Conservation (phyloP, 2,888 invertebrate genomes). For the Brenthis daphne region DNA sequence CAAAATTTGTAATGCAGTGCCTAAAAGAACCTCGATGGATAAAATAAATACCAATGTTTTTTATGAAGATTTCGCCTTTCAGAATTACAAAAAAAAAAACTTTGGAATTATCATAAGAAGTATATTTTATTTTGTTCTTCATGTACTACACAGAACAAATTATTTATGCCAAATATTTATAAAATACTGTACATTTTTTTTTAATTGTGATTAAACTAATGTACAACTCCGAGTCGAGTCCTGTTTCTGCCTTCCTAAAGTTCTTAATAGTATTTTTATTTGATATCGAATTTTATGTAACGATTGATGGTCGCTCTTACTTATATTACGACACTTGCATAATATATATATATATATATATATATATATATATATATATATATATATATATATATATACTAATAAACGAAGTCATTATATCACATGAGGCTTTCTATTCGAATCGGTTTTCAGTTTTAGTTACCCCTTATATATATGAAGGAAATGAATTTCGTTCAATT, state of each 20-base stretch:
- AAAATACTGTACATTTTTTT: conserved; percentile 60
- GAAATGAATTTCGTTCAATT: background rate
- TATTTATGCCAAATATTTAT: conserved; percentile 75
- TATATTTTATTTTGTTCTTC: conserved; percentile 65
- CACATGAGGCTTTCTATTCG: conserved; percentile 44
- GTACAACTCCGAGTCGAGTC: conserved; percentile 28
- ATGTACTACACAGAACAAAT: conserved; percentile 60
- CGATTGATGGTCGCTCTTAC: conserved; percentile 34
- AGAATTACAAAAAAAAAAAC: conserved; percentile 56
- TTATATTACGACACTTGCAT: conserved; percentile 47
- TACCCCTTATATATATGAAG: conserved; percentile 1
- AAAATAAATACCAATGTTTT: conserved; percentile 47
- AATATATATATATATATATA: too few relatives aligned
- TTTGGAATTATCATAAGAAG: conserved; percentile 60
- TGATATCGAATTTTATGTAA: conserved; percentile 31
- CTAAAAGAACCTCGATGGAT: conserved; percentile 71
- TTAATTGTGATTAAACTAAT: conserved; percentile 59
- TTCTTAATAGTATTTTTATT: conserved; percentile 22
- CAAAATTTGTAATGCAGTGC: conserved; percentile 53
- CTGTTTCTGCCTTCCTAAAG: conserved; percentile 29
- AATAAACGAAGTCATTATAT: conserved; percentile 58
- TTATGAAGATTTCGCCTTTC: conserved; percentile 54
- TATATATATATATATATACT: conserved; percentile 46
- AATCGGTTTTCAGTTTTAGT: conserved; percentile 18
- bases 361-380: conserved; percentile 41